These are phyloP conservation scores for Anguilla japonica DNA, from an alignment of 2,113 vertebrate species.

Conservation along the genomic window DNA sequence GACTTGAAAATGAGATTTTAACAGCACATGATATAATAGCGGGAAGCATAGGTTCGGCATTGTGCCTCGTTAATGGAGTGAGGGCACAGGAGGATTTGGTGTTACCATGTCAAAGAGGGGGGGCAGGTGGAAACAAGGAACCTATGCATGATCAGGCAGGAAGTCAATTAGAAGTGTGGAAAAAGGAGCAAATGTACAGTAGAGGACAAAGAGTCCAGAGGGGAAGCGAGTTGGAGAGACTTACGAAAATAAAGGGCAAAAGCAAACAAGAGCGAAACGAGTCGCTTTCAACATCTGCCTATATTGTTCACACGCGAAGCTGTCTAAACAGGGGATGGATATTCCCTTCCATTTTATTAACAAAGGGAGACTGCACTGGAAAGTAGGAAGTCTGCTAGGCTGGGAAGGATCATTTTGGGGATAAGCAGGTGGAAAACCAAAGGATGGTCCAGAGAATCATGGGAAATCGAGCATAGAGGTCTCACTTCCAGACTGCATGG, in stretches of 20 bases:
- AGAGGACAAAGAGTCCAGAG: conserved; percentile 25
- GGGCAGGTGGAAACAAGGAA: conserved; percentile 72
- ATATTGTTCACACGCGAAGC: neutral
- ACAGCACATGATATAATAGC: conserved; percentile 72
- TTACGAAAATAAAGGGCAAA: conserved; percentile 21
- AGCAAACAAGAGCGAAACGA: neutral
- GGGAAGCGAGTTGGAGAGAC: conserved; percentile 11
- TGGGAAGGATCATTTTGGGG: too few species aligned
- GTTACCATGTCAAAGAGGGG: conserved; percentile 68
- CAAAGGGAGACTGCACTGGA: too few species aligned
- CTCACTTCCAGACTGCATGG: neutral
- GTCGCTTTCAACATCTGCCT: neutral
- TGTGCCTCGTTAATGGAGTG: conserved; percentile 79
- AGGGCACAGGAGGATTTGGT: conserved; percentile 75
- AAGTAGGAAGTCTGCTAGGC: too few species aligned
- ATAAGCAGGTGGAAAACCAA: too few species aligned
- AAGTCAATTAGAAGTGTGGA: conserved; percentile 79
- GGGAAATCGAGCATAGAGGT: neutral
- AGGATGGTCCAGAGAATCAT: neutral
- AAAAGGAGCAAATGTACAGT: conserved; percentile 44
- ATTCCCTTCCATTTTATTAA: neutral
- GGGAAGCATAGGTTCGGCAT: conserved; percentile 67
- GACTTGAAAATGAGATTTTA: conserved; percentile 81
- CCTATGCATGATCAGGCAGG: conserved; percentile 75
- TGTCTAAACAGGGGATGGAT: conserved; percentile 3